Evolutionary conservation across 2,888 invertebrate genomes (phyloP).

Genomic region (Cremastinae sp.): DNA sequence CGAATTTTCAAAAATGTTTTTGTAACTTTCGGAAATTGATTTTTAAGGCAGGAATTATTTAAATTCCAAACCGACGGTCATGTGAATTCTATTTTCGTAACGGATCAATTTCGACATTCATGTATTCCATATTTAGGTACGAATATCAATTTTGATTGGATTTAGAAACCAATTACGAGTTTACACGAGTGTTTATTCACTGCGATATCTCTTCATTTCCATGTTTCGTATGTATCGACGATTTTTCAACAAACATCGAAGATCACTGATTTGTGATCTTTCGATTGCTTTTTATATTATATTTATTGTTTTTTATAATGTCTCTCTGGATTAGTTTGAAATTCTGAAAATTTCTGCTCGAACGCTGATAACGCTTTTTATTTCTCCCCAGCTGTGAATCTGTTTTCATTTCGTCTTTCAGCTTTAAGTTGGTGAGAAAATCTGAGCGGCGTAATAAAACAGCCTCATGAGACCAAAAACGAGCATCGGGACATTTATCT

Average conservation of each 20-base stretch:
- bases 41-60: constrained; percentile 22
- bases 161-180: constrained; percentile 31
- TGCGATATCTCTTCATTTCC: constrained; percentile 5
- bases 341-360: no score
- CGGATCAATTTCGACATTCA: constrained; percentile 8
- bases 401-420: background rate
- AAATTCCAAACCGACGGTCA: constrained; percentile 2
- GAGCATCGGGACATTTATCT: constrained; percentile 17
- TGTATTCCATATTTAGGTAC: background rate
- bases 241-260: constrained; percentile 7
- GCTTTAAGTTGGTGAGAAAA: constrained; percentile 4
- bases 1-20: no score
- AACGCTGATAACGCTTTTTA: no score
- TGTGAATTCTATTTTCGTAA: constrained; percentile 5
- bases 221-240: background rate
- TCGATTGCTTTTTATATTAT: background rate
- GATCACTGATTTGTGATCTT: background rate
- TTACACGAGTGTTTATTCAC: constrained; percentile 13
- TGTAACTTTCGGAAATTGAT: constrained; percentile 1
- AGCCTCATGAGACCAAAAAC: constrained; percentile 9
- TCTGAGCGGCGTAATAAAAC: constrained; percentile 8
- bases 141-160: constrained; percentile 40
- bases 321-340: no score
- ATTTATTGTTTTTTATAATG: background rate
- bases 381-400: background rate